These are phyloP conservation scores for Syngnathoides biaculeatus DNA, from an alignment of 2,113 vertebrate genomes.

Conservation along the genomic window DNA sequence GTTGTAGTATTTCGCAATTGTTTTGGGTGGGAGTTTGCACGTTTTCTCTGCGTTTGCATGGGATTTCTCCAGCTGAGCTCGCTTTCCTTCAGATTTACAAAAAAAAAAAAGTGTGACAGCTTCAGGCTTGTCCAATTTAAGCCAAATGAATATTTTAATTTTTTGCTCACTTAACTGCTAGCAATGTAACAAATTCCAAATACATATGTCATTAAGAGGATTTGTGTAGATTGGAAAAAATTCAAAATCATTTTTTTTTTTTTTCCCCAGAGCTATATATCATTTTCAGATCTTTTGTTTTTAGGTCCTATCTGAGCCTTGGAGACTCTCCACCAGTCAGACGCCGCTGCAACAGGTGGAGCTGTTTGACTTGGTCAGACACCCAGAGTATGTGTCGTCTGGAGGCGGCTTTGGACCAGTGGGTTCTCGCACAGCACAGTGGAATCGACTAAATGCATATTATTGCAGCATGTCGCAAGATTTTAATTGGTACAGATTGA, in stretches of 20 bases:
- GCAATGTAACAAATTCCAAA: too few species aligned
- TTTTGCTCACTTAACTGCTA: too few species aligned
- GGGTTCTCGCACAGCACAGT: constrained; percentile 47
- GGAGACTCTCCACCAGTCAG: constrained; percentile 95
- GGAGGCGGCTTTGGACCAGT: constrained; percentile 97
- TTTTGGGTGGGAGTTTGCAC: too few species aligned
- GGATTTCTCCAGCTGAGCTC: too few species aligned
- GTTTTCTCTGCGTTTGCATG: too few species aligned
- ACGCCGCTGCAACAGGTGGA: constrained; percentile 89
- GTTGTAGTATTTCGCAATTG: too few species aligned
- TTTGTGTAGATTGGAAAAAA: too few species aligned
- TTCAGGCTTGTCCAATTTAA: too few species aligned
- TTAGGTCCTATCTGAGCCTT: constrained; percentile 92
- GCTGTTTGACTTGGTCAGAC: constrained; percentile 80
- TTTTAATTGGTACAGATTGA: not conserved
- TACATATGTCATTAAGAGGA: too few species aligned
- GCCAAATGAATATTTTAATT: too few species aligned
- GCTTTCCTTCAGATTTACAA: too few species aligned
- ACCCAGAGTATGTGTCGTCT: constrained; percentile 81
- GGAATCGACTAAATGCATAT: not conserved
- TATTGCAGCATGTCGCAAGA: not conserved
- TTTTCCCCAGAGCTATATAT: not conserved
- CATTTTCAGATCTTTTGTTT: not conserved
- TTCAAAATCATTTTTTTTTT: not conserved
- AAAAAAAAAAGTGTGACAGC: too few species aligned